Percentiles rank a stretch among this genome's conserved stretches.
phyloP scores from a whole-genome alignment of 1,140 invertebrate genomes.

The Elymnias hypermnestra region DNA sequence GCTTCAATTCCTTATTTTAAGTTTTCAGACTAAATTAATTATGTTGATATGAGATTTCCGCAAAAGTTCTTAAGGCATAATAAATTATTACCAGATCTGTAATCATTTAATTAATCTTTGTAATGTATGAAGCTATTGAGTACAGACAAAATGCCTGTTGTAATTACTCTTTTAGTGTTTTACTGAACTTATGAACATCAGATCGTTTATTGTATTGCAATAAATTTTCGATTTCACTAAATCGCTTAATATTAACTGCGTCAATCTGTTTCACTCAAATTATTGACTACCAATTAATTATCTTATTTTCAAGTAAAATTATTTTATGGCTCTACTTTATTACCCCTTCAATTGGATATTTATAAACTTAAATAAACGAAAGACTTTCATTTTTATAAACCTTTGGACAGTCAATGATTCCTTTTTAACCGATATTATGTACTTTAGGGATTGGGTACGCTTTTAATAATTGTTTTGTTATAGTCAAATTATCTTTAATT shows the following conservation, averaged over 20 bases:
- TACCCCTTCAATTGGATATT: no score
- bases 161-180: conserved; percentile 27
- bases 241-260: neutral
- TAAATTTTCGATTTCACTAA: neutral
- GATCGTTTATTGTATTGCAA: neutral
- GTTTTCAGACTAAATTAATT: conserved; percentile 24
- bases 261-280: neutral
- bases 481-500: no score
- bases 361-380: no score
- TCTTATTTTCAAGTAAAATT: no score
- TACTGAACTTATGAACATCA: neutral
- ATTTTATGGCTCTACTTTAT: no score
- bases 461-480: no score
- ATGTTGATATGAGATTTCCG: conserved; percentile 30
- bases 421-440: no score
- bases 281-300: neutral
- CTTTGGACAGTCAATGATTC: no score
- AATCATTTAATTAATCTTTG: conserved; percentile 57
- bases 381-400: no score
- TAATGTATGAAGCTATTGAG: conserved; percentile 36
- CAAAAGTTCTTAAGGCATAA: conserved; percentile 32
- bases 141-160: conserved; percentile 36
- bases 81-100: conserved; percentile 32
- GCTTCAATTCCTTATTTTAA: conserved; percentile 13
- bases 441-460: no score